phyloP scores from a whole-genome alignment of 2,888 invertebrate genomes.

The Scaptomyza polygonia region DNA sequence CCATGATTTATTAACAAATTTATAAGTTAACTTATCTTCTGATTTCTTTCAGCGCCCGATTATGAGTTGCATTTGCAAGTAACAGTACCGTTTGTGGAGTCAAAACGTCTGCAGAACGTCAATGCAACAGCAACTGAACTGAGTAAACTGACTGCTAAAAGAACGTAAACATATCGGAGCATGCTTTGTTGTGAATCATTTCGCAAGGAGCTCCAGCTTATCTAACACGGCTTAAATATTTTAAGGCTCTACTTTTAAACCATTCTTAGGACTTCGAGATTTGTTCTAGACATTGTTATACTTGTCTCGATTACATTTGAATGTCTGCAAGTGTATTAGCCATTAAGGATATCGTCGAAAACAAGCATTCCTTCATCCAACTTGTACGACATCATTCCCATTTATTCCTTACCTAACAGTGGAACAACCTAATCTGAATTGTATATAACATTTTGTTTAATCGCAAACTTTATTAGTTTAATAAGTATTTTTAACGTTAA shows the following conservation, averaged over 20 bases:
- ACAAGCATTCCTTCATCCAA: neutral
- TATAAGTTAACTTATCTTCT: neutral
- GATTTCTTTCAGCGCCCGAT: constrained; percentile 66
- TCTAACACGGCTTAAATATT: neutral
- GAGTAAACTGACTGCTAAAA: constrained; percentile 50
- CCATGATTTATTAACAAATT: neutral
- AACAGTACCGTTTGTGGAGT: constrained; percentile 75
- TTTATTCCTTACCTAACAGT: constrained; percentile 23
- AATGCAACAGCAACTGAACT: constrained; percentile 51
- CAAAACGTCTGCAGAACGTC: constrained; percentile 36
- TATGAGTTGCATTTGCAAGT: constrained; percentile 80
- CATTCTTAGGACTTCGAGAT: neutral
- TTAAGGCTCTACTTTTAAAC: neutral
- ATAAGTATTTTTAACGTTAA: constrained; percentile 16
- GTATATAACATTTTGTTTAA: constrained; percentile 43
- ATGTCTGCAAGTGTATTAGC: neutral
- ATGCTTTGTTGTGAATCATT: neutral
- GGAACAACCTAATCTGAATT: constrained; percentile 35
- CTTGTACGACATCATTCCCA: constrained; percentile 19
- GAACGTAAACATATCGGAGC: constrained; percentile 23
- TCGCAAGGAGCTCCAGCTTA: neutral
- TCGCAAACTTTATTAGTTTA: constrained; percentile 17
- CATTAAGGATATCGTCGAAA: neutral
- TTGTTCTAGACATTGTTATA: neutral
- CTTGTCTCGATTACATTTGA: neutral